These are phyloP conservation scores for Leucoraja ocellata DNA, from an alignment of 2,797 vertebrate genomes.

Conservation along the genomic window DNA sequence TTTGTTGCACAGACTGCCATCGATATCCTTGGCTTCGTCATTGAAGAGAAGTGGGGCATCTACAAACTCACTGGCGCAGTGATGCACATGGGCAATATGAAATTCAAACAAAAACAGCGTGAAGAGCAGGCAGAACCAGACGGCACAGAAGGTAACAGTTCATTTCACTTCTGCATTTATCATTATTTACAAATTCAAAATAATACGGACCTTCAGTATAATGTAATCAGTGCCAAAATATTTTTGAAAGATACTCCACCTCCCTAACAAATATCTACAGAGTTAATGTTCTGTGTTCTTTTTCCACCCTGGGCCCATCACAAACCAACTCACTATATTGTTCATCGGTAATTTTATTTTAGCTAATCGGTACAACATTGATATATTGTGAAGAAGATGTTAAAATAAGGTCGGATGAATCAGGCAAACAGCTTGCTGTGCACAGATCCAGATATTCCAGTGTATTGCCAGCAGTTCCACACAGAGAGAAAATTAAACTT, in stretches of 20 bases:
- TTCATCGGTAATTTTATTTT: not conserved
- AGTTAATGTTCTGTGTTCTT: not conserved
- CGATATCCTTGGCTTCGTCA: slow-evolving; percentile 71
- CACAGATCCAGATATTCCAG: too few species aligned
- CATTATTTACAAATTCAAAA: not conserved
- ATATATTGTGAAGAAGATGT: too few species aligned
- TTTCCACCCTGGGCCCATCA: not conserved
- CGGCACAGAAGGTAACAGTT: slow-evolving; percentile 68
- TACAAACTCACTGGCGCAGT: slow-evolving; percentile 79
- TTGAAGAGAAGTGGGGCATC: slow-evolving; percentile 70
- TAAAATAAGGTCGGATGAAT: too few species aligned
- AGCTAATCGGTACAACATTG: too few species aligned
- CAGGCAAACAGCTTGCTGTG: too few species aligned
- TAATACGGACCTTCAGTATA: too few species aligned
- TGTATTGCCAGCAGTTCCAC: too few species aligned
- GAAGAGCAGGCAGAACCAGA: slow-evolving; percentile 80
- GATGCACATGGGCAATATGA: slow-evolving; percentile 77
- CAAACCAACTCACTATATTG: not conserved
- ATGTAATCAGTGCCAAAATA: not conserved
- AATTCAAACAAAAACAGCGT: slow-evolving; percentile 78
- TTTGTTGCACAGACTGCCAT: slow-evolving; percentile 59
- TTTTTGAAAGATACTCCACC: not conserved
- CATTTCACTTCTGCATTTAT: not conserved
- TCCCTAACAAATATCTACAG: not conserved
- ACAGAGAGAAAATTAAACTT: too few species aligned